Base-by-base conservation (phyloP, 1,140 invertebrate species). In the Tribolium castaneum region DNA sequence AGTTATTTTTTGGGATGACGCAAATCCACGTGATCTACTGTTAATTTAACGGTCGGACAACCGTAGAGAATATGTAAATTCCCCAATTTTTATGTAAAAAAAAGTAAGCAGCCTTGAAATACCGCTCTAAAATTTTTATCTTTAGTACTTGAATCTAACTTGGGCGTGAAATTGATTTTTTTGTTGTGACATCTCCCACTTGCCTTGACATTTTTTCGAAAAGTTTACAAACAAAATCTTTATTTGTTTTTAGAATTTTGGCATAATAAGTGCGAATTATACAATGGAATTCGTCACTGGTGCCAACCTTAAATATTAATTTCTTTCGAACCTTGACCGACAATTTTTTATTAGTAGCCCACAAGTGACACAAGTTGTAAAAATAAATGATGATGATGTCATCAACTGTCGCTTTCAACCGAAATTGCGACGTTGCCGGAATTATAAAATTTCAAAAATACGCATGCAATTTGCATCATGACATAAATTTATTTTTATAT, bases 321-420 rank as follows among this genome's bases (percentile, higher is more conserved):
- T 35, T 35, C 59, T 6, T 6, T 35, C 2, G 10, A 35, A 66
- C 71, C 49, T 73, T 73, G 71, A 66, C 30, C 51, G 54, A 34
- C 70, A 74, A 49, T 78, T 78, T 62, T 51, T 30, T 30, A 30
- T 30, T 30, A 30, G 5, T 70, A 49, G 13, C 19, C 35, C 35
- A 34, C 59, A 25, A 34, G 72, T 78, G 77, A 71, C 59, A 78
- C 51, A 74, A 78, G 25, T 70, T 74, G 54, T 78, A 78, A 78
- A 78, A 78, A 78, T 78, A 78, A 71, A 72, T 0, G n/a, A 1
- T 7, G 19, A 13, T 66, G 34, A 34, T 66, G 59, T 66, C 34
- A 66, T 19, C 34, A 16, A 14, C 19, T 30, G 49, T 45, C 25
- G 14, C 10, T 12, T 13, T 71, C 70, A 50, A 30, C 25, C 6